A percentile compares a stretch with the other conserved stretches of the same genome.
Conservation (phyloP, 23 tunicate genomes). For the Ciona savignyi region DNA sequence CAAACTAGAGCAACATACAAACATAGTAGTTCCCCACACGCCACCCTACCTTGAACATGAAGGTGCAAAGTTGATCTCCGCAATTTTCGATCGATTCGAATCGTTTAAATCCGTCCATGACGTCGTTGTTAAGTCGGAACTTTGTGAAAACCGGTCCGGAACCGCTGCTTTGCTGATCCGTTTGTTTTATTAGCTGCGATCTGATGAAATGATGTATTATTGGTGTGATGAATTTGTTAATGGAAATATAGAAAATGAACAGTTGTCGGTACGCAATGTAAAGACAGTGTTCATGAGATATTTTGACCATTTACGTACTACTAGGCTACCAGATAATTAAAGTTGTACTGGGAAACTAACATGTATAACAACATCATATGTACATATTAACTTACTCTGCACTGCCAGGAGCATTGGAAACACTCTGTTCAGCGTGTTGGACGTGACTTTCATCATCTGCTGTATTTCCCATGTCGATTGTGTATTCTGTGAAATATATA, state of each 20-base stretch:
- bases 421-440: neutral
- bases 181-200: neutral
- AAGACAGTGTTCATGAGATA: no score
- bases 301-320: no score
- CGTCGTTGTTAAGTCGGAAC: slow-evolving; percentile 57
- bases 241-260: no score
- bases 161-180: neutral
- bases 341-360: no score
- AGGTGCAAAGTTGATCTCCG: slow-evolving; percentile 41
- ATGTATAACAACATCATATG: no score
- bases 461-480: neutral
- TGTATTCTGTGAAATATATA: neutral
- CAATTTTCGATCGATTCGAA: slow-evolving; percentile 60
- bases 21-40: no score
- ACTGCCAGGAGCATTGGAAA: neutral
- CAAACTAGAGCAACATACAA: no score
- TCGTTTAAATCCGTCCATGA: slow-evolving; percentile 58
- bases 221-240: no score
- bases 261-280: no score
- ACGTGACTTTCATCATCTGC: neutral
- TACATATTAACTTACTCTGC: neutral
- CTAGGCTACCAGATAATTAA: no score
- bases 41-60: slow-evolving; percentile 39
- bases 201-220: neutral
- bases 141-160: slow-evolving; percentile 16